Percentiles rank a stretch among this genome's conserved stretches.
phyloP scores from a whole-genome alignment of 1,140 invertebrate species.

The Cephus cinctus region DNA sequence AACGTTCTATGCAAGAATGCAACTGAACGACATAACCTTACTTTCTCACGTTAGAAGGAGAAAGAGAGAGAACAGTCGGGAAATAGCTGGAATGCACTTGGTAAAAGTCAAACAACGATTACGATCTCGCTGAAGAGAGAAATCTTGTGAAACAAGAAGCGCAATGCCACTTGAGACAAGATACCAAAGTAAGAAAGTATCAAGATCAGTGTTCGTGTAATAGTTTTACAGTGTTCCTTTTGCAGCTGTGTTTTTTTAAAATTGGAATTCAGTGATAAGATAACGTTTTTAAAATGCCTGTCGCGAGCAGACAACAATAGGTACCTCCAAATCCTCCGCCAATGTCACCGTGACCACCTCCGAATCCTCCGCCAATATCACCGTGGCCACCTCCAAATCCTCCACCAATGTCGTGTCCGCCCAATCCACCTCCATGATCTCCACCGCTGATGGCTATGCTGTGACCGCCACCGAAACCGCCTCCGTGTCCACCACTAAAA shows the following conservation, averaged over 20 bases:
- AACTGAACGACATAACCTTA: too few relatives aligned
- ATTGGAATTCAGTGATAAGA: too few relatives aligned
- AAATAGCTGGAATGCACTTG: background rate
- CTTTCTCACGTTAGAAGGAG: background rate
- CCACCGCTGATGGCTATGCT: conserved; percentile 1
- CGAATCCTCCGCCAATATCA: conserved; percentile 15
- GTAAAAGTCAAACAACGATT: background rate
- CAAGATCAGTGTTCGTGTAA: too few relatives aligned
- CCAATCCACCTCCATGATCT: conserved; percentile 12
- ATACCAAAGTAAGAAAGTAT: too few relatives aligned
- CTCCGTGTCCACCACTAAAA: conserved; percentile 19
- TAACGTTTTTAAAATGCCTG: too few relatives aligned
- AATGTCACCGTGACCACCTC: conserved; percentile 21
- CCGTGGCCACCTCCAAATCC: conserved; percentile 14
- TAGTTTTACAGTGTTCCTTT: too few relatives aligned
- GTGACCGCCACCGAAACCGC: too few relatives aligned
- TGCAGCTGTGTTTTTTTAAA: too few relatives aligned
- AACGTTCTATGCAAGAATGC: too few relatives aligned
- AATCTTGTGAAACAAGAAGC: background rate
- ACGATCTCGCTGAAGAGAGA: background rate
- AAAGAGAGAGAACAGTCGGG: background rate
- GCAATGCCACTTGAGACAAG: too few relatives aligned
- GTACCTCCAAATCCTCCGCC: conserved; percentile 21
- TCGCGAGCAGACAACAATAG: too few relatives aligned
- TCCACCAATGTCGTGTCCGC: background rate